A percentile compares a stretch with the other conserved stretches of the same genome.
Conservation (phyloP, 2,888 invertebrate genomes). For the Nesidiocoris tenuis region DNA sequence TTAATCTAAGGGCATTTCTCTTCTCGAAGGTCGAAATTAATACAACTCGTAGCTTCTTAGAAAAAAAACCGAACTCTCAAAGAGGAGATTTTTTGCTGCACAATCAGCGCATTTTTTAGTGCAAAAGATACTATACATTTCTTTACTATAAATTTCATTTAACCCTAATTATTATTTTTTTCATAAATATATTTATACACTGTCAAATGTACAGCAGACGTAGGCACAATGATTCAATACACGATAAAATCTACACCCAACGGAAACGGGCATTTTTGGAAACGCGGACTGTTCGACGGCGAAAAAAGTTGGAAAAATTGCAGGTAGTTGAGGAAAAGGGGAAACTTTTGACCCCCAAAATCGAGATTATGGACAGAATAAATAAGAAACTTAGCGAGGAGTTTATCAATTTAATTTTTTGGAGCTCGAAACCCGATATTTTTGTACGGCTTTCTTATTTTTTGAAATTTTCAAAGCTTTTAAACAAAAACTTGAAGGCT, state of each 20-base stretch:
- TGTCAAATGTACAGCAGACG: constrained; percentile 40
- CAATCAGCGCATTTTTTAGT: constrained; percentile 25
- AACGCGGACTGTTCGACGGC: background rate
- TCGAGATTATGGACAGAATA: too few relatives aligned
- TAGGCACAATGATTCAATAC: constrained; percentile 40
- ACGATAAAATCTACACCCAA: constrained; percentile 21
- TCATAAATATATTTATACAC: constrained; percentile 37
- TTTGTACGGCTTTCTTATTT: too few relatives aligned
- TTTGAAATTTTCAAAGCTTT: too few relatives aligned
- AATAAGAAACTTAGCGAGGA: too few relatives aligned
- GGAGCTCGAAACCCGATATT: too few relatives aligned
- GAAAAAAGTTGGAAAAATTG: constrained; percentile 1
- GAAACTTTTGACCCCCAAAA: too few relatives aligned
- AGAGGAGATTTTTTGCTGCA: constrained; percentile 20
- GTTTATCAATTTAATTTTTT: too few relatives aligned
- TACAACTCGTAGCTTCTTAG: background rate
- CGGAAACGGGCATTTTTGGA: background rate
- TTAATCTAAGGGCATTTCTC: background rate
- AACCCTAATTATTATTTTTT: constrained; percentile 10
- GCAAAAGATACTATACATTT: constrained; percentile 39
- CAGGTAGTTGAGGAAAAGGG: too few relatives aligned
- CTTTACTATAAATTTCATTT: constrained; percentile 17
- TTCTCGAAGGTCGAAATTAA: background rate
- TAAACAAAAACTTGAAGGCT: too few relatives aligned
- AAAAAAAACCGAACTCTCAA: background rate